Evolutionary conservation across 2,797 vertebrate species (phyloP), one percentile per base, ranked within the genome.

Genomic region (Pyrrhura leucotis): DNA sequence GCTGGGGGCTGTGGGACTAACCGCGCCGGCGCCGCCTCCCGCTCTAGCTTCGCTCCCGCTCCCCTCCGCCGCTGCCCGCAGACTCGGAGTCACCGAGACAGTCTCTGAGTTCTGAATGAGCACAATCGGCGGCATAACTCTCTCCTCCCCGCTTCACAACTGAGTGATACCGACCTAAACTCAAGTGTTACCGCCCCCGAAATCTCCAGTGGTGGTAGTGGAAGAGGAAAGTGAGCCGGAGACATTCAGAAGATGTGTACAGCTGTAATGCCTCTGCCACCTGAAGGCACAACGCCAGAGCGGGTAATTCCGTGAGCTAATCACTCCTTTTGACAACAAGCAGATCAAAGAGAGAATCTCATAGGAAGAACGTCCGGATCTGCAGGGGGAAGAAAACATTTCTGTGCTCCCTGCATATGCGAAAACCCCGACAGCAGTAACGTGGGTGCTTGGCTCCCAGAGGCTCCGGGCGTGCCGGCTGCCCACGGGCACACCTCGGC

Each of bases 21-120:
- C 54, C 6, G n/a, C n/a, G 12, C 31, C 54, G 13, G 54, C 21
- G 10, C 54, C n/a, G 54, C 53, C 53, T 56, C n/a, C 53, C 20
- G 20, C 13, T 56, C 8, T 14, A 22, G 20, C 31, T 56, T 33
- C 53, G 31, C n/a, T 56, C 31, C 13, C 31, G 31, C 19, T 54
- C 12, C 31, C 19, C 31, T n/a, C 53, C 8, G 18, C 14, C 44
- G 9, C 71, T 31, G 4, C 29, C 56, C 25, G 22, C 56, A 10
- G 7, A 9, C 37, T 1, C 4, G 9, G 25, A 73, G 22, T 14
- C 44, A 11, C 56, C 14, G 51, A 12, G 48, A 37, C 10, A 11
- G 29, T 3, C 20, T 19, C 0, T 29, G 33, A 6, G 20, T 33
- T 48, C 37, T 29, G 71, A 58, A 58, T 0, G 42, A 35, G 9